Base-by-base conservation (phyloP, 2,888 invertebrate species). In the Eupithecia inturbata region DNA sequence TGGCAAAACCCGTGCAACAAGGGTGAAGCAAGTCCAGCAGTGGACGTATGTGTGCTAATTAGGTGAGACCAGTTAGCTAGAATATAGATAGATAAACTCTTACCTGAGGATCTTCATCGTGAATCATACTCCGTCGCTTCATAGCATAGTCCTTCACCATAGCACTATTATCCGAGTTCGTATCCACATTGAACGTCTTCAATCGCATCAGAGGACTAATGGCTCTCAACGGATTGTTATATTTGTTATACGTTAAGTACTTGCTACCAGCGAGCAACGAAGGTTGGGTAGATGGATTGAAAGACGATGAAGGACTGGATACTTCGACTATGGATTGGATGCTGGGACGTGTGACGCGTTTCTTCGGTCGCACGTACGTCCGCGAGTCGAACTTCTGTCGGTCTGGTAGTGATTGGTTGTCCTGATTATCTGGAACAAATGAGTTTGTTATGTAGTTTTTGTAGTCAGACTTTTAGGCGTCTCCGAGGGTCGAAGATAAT, bases 351-450 rank as follows among this genome's bases (percentile, higher is more conserved):
- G 88, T 92, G 16, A 90, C 87, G 72, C 95, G 92, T 83, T 96
- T 96, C 85, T 96, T 96, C 31, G 96, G 96, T 81, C 95, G 95
- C 70, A 96, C 96, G 87, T 96, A 97, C 14, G 97, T 97, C 82
- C 96, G 93, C 0, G 96, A 96, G 85, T 97, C 96, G 82, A 96
- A 95, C 77, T 93, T 94, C 83, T 94, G 95, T 79, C 91, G 95
- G 84, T 95, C 92, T 77, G 92, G 89, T 77, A 88, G 70, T 62
- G 91, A 78, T 78, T 89, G 83, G 81, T 86, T 73, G 76, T 92
- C 89, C 7, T 66, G 66, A 36, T 66, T 66, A 85, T 87, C 94
- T 93, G 85, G 2, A 91, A 87, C 80, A 85, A 83, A 41, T 26
- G 45, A 6, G 22, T 5, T 16, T 70, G 39, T n/a, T 63, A n/a